A percentile compares a stretch with the other conserved stretches of the same genome.
Conservation (phyloP, 2,113 vertebrate species). For the Miniopterus natalensis region DNA sequence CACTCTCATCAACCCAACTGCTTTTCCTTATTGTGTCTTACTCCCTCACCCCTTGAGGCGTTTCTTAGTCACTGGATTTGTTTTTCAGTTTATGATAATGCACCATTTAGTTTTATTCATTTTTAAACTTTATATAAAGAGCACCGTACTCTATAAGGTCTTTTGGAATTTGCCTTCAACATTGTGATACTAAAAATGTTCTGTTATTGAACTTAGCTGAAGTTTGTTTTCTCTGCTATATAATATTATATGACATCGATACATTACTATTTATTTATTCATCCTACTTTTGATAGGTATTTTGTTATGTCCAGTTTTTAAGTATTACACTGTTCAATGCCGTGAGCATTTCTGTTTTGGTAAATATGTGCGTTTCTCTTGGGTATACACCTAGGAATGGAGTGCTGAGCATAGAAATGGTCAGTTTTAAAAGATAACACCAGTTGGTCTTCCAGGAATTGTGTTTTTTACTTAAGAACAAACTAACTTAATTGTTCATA, state of each 20-base stretch:
- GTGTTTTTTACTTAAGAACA: slow-evolving; percentile 11
- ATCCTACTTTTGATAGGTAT: background rate
- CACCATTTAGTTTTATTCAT: slow-evolving; percentile 16
- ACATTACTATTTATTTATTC: slow-evolving; percentile 9
- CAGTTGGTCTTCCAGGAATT: background rate
- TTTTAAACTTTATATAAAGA: slow-evolving; percentile 17
- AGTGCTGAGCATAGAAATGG: background rate
- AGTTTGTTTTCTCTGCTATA: slow-evolving; percentile 35
- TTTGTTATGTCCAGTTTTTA: slow-evolving; percentile 27
- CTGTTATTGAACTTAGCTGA: background rate
- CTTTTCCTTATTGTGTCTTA: background rate
- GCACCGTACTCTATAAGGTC: background rate
- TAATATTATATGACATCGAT: background rate
- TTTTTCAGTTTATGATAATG: background rate
- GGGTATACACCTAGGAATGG: background rate
- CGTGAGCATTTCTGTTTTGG: background rate
- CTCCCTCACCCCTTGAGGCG: background rate
- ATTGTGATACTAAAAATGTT: slow-evolving; percentile 10
- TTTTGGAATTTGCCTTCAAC: background rate
- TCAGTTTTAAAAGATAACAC: background rate
- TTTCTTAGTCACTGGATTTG: background rate
- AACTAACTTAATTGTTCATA: background rate
- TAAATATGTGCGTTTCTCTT: slow-evolving; percentile 37
- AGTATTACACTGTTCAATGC: background rate
- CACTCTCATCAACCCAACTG: background rate